phyloP scores from a whole-genome alignment of 2,888 invertebrate species.

The Druceiella hillmani region DNA sequence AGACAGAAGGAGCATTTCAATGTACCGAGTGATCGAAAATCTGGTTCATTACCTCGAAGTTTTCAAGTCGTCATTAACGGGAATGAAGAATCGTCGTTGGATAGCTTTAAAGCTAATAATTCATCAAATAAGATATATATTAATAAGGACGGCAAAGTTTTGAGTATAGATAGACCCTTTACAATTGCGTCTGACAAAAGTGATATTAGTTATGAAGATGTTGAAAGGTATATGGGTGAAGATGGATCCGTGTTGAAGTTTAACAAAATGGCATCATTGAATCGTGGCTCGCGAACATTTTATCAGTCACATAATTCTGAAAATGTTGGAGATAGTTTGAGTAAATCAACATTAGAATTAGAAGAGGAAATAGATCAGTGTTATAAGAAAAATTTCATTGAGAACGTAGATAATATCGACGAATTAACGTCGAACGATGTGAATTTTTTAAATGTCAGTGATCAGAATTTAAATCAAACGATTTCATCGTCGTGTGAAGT shows the following conservation, averaged over 20 bases:
- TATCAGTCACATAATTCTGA: slow-evolving; percentile 33
- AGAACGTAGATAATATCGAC: slow-evolving; percentile 32
- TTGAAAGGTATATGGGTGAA: slow-evolving; percentile 53
- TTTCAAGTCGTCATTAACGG: slow-evolving; percentile 62
- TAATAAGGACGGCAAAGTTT: slow-evolving; percentile 56
- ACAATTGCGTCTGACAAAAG: slow-evolving; percentile 69
- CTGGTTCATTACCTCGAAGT: slow-evolving; percentile 72
- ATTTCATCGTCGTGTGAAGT: slow-evolving; percentile 54
- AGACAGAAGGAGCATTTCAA: slow-evolving; percentile 66
- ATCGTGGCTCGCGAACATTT: slow-evolving; percentile 23
- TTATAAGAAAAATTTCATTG: slow-evolving; percentile 46
- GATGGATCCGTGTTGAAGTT: slow-evolving; percentile 40
- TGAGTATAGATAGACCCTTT: slow-evolving; percentile 59
- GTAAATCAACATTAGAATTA: slow-evolving; percentile 45
- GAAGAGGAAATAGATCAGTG: slow-evolving; percentile 50
- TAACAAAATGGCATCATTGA: slow-evolving; percentile 29
- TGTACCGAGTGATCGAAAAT: slow-evolving; percentile 60
- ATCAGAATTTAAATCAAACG: slow-evolving; percentile 46
- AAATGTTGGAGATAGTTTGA: slow-evolving; percentile 36
- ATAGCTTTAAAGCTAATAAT: slow-evolving; percentile 41
- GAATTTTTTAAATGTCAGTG: slow-evolving; percentile 33
- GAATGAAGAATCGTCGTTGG: slow-evolving; percentile 41
- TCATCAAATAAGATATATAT: slow-evolving; percentile 48
- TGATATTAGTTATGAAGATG: slow-evolving; percentile 62
- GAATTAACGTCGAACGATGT: slow-evolving; percentile 32